Evolutionary conservation across 2,113 vertebrate species (phyloP).

Genomic region (Ovibos moschatus): DNA sequence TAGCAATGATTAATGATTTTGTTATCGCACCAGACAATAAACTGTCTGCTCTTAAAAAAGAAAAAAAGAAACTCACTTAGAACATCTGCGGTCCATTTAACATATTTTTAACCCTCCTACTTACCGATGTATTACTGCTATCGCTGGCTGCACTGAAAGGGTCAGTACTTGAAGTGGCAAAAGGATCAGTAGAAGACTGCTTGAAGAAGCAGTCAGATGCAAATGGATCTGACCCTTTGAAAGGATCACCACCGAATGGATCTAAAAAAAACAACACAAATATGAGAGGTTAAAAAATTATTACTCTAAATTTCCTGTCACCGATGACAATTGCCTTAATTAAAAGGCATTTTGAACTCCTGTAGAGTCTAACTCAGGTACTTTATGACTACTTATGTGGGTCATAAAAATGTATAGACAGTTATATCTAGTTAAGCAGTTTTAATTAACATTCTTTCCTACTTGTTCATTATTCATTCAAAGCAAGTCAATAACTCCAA

Average conservation of each 20-base stretch:
- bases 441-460: constrained; percentile 23
- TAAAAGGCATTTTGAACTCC: constrained; percentile 31
- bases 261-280: constrained; percentile 79
- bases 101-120: constrained; percentile 20
- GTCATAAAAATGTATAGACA: not conserved
- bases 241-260: constrained; percentile 96
- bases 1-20: not conserved
- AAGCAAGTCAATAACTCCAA: constrained; percentile 1
- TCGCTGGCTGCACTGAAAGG: constrained; percentile 80
- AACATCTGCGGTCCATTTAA: not conserved
- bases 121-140: constrained; percentile 75
- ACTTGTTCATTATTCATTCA: not conserved
- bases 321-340: not conserved
- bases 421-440: not conserved
- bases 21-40: not conserved
- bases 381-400: not conserved
- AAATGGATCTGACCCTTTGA: constrained; percentile 98
- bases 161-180: constrained; percentile 82
- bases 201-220: constrained; percentile 94
- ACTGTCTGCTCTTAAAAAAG: not conserved
- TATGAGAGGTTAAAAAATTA: not conserved
- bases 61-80: not conserved
- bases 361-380: not conserved
- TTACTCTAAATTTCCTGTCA: not conserved
- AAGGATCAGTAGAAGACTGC: constrained; percentile 84